Evolutionary conservation across 2,797 vertebrate species (phyloP), one percentile per base, ranked within the genome.

Genomic region (Sebastes jordani): DNA sequence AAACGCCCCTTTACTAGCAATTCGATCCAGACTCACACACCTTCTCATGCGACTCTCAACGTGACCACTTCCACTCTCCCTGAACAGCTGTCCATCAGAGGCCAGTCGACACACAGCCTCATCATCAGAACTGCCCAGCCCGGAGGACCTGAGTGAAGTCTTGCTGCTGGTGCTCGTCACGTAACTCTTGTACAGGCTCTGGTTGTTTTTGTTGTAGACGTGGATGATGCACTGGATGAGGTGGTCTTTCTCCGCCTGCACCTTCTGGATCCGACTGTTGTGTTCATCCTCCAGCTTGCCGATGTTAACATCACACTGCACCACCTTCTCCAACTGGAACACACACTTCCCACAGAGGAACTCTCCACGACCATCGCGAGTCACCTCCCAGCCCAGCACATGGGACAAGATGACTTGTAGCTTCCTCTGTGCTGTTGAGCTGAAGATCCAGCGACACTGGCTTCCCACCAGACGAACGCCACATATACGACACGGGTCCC

Each of bases 401-500:
- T 94, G 93, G 11, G 95, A 95, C 82, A 97, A 84, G 63, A 96
- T 86, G 66, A 95, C 91, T 7, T 95, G 95, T 22, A 96, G 88
- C 76, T 92, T 95, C 83, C 89, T 87, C 64, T 90, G 92, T 14
- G 92, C 93, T 4, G 91, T 88, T 5, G 90, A 82, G 78, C 94
- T 94, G 87, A 96, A 97, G 75, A 97, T 94, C 95, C 95, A 96
- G 84, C 94, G 95, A 78, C 95, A 95, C 74, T 95, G 96, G 76
- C 88, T 90, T 32, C 95, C 96, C 20, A 89, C 91, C 63, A 94
- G 84, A 38, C 91, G 90, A 36, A 86, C 81, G 0, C 91, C 91
- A 68, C 96, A 96, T 42, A 96, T 74, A 16, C 96, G 95, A 77
- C 96, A 96, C 3, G 84, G 90, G 77, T 95, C 95, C 85, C 71